These are phyloP conservation scores for Corvus hawaiiensis DNA, from an alignment of 2,113 vertebrate genomes.

Conservation along the genomic window DNA sequence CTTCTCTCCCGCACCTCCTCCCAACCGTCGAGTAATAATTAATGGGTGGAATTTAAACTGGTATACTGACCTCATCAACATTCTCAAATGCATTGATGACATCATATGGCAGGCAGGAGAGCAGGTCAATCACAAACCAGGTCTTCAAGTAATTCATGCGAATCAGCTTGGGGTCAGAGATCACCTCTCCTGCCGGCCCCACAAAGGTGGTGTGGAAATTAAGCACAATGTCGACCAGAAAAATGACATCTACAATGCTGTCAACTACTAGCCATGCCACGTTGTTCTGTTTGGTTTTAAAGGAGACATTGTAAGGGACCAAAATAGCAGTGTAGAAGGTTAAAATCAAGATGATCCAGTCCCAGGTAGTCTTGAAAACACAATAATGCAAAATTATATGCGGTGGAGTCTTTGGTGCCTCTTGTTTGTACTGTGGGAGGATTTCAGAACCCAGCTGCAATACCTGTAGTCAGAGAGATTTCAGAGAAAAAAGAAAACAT, in stretches of 20 bases:
- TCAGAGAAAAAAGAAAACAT: constrained; percentile 1
- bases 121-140: constrained; percentile 96
- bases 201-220: constrained; percentile 98
- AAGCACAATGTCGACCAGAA: constrained; percentile 94
- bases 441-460: constrained; percentile 96
- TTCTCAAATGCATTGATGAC: constrained; percentile 99
- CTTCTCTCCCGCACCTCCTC: not conserved
- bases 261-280: constrained; percentile 96
- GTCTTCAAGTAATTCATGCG: constrained; percentile 98
- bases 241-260: constrained; percentile 97
- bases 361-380: constrained; percentile 97
- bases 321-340: constrained; percentile 98
- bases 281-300: constrained; percentile 98
- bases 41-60: not conserved
- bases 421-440: constrained; percentile 96
- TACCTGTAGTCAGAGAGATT: constrained; percentile 75
- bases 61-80: constrained; percentile 91
- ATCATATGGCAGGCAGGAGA: constrained; percentile 94
- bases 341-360: constrained; percentile 97
- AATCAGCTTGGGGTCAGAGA: constrained; percentile 95
- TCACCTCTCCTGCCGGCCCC: constrained; percentile 93
- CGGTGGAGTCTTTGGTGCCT: constrained; percentile 94
- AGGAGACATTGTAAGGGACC: constrained; percentile 97
- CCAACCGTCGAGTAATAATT: not conserved
- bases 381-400: constrained; percentile 98